Conservation (phyloP, 2,797 vertebrate genomes). For the Paratrypauchen microcephalus region DNA sequence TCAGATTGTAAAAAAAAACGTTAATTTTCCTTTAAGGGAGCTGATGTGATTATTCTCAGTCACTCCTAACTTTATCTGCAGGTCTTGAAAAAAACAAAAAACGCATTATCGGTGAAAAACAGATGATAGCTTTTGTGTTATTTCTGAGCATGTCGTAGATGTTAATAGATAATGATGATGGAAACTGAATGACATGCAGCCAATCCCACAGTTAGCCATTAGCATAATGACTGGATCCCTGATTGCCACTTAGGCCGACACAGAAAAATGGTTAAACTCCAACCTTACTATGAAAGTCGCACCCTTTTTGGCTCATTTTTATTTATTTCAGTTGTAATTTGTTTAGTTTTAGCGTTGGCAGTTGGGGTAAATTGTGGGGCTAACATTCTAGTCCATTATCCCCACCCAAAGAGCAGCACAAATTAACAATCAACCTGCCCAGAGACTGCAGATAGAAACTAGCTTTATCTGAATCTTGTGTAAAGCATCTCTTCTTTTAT, state of each 20-base stretch:
- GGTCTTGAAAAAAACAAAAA: not conserved
- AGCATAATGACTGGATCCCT: constrained; percentile 38
- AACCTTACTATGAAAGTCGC: constrained; percentile 21
- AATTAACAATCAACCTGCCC: constrained; percentile 3
- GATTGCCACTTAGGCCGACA: constrained; percentile 24
- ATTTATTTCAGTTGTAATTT: constrained; percentile 30
- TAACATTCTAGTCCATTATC: constrained; percentile 43
- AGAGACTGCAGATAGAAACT: too few species aligned
- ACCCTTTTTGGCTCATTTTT: constrained; percentile 31
- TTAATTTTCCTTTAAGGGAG: too few species aligned
- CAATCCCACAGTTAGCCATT: constrained; percentile 30
- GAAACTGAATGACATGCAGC: constrained; percentile 38
- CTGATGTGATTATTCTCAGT: constrained; percentile 52
- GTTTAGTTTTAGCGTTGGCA: constrained; percentile 49
- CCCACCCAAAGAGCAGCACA: constrained; percentile 42
- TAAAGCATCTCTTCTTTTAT: too few species aligned
- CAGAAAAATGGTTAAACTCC: constrained; percentile 25
- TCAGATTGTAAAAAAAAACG: too few species aligned
- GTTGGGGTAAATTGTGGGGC: not conserved
- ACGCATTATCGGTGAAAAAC: constrained; percentile 14
- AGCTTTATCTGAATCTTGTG: too few species aligned
- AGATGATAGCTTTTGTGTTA: constrained; percentile 20
- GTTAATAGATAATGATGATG: constrained; percentile 48
- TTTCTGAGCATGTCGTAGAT: constrained; percentile 30
- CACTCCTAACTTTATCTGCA: constrained; percentile 10